Evolutionary conservation across 1,140 invertebrate species (phyloP), one percentile per base, ranked within the genome.

Genomic region (Drosophila hydei): DNA sequence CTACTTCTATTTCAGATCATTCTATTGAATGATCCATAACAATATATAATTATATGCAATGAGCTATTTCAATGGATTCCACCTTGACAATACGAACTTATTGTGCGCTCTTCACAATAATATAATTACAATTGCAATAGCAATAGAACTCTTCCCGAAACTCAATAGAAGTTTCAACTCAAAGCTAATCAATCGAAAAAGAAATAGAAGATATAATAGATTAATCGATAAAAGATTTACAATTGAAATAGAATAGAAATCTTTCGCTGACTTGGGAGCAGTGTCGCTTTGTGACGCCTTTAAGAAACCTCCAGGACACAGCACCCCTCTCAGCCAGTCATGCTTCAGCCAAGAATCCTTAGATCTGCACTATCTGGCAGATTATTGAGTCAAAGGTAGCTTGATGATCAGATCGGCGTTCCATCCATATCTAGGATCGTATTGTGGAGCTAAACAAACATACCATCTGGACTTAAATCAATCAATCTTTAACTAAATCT

Each of bases 271-370:
- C n/a, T n/a, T n/a, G n/a, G n/a, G n/a, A n/a, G n/a, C n/a, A n/a
- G n/a, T n/a, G n/a, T n/a, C n/a, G n/a, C n/a, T n/a, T n/a, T n/a
- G n/a, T n/a, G n/a, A n/a, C n/a, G n/a, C n/a, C n/a, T n/a, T n/a
- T n/a, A n/a, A n/a, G n/a, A n/a, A n/a, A n/a, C n/a, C 94, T 94
- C 93, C 94, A 95, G 14, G 94, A 94, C 0, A 94, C 93, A 4
- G 95, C 80, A 30, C 87, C 87, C 8, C n/a, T n/a, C n/a, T n/a
- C n/a, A n/a, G n/a, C n/a, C n/a, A n/a, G n/a, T 72, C 21, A 36
- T 19, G n/a, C 83, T 83, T 83, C 81, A 87, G 21, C 81, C 81
- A 18, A 81, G 1, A 1, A 78, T 47, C 6, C 63, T 83, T 4
- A 87, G 55, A 69, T 89, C 73, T 0, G 60, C 50, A 0, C 18